Base-by-base conservation (phyloP, 1,140 invertebrate genomes). In the Micrasema minimum region DNA sequence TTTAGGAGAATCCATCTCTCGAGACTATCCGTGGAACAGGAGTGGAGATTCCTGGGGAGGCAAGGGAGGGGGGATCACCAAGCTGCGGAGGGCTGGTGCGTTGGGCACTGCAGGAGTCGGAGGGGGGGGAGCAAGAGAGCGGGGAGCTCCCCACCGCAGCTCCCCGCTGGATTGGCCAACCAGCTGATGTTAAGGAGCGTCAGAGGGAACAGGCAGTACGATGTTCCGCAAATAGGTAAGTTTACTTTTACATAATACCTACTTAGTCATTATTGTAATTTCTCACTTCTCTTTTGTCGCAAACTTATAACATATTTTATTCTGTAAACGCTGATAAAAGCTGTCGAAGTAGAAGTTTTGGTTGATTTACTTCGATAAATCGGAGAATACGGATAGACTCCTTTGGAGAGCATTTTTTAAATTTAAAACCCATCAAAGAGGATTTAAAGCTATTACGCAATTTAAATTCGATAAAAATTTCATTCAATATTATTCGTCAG, bases 151-250 rank as follows among this genome's bases (percentile, higher is more conserved):
- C 20, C 43, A 66, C 77, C 38, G 73, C 79, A 64, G 72, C 75
- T 62, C 64, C 77, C 72, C 7, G 74, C 72, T 14, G 83, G 80
- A 62, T 79, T 87, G 64, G 85, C 86, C 37, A 87, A 82, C 71
- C 88, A 90, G 76, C 79, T 90, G 66, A 88, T 90, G 87, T 78
- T 90, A 69, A 86, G 89, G 72, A 86, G 87, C 18, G 83, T 87
- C 62, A 84, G 89, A 75, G 87, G 87, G 57, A 88, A 87, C 78
- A 79, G 88, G 74, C 87, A 89, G 75, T 90, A 90, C 78, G 89
- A 90, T 79, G 88, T 90, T 66, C 89, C 89, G 72, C 89, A 90
- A 80, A 90, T 90, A 72, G 88, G 89, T 90, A 78, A 90, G 89
- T 87, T 31, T 7, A n/a, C n/a, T n/a, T n/a, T n/a, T n/a, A n/a